These are phyloP conservation scores for Otis tarda DNA, from an alignment of 2,113 vertebrate genomes.

Conservation along the genomic window DNA sequence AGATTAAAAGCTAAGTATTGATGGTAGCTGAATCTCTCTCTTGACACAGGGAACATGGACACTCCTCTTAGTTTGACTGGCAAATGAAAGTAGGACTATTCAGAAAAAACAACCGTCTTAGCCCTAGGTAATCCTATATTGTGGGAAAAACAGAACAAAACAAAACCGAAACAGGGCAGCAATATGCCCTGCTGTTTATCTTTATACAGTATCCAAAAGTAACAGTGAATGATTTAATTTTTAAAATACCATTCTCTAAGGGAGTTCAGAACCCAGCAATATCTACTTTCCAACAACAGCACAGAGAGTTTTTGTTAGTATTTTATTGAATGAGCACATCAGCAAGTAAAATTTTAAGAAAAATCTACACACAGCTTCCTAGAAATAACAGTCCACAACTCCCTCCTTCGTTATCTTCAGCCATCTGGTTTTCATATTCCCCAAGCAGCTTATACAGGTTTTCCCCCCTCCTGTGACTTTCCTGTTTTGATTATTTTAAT, in stretches of 20 bases:
- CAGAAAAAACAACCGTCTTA: background rate
- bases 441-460: background rate
- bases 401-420: background rate
- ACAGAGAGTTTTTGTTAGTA: background rate
- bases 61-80: background rate
- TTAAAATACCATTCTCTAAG: background rate
- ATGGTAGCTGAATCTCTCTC: background rate
- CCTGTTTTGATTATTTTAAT: background rate
- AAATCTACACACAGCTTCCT: background rate
- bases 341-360: background rate
- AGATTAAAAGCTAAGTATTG: background rate
- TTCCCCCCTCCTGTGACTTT: rapidly evolving
- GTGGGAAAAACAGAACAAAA: background rate
- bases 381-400: background rate
- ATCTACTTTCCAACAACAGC: slow-evolving; percentile 46
- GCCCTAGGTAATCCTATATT: background rate
- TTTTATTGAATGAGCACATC: slow-evolving; percentile 74
- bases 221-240: background rate
- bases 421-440: background rate
- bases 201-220: background rate
- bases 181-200: rapidly evolving
- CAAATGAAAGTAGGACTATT: background rate
- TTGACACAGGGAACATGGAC: background rate
- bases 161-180: background rate
- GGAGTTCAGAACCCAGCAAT: slow-evolving; percentile 54